These are phyloP conservation scores for Acleris emargana DNA, from an alignment of 2,888 invertebrate species.

Conservation along the genomic window DNA sequence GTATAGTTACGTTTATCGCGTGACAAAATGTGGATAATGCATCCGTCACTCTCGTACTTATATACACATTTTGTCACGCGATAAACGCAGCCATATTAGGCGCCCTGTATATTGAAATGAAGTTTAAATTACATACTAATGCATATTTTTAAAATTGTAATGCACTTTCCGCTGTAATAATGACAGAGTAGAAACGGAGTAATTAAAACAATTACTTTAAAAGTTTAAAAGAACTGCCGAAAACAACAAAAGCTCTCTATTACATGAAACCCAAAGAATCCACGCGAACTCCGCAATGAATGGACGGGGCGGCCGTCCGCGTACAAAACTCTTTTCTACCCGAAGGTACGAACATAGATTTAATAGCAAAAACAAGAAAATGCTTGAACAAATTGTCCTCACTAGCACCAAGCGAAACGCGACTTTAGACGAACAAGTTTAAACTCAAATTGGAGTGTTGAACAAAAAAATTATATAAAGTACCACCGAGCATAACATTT, in stretches of 20 bases:
- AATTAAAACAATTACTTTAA: slow-evolving; percentile 30
- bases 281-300: slow-evolving; percentile 14
- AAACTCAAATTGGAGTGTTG: slow-evolving; percentile 7
- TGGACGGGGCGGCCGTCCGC: slow-evolving; percentile 2
- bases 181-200: slow-evolving; percentile 4
- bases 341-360: slow-evolving; percentile 25
- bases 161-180: too few species aligned
- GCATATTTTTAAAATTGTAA: too few species aligned
- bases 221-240: slow-evolving; percentile 5
- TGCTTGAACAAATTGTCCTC: slow-evolving; percentile 19
- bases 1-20: too few species aligned
- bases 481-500: slow-evolving; percentile 27
- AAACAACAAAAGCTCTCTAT: slow-evolving; percentile 19
- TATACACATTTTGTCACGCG: too few species aligned
- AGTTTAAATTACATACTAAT: too few species aligned
- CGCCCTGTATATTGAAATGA: too few species aligned
- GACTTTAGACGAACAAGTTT: slow-evolving; percentile 13
- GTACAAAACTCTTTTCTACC: slow-evolving; percentile 21
- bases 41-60: too few species aligned
- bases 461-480: slow-evolving; percentile 12
- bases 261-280: slow-evolving; percentile 18
- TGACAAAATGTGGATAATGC: too few species aligned
- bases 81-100: too few species aligned
- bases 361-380: slow-evolving; percentile 28
- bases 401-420: slow-evolving; percentile 1